Evolutionary conservation across 2,888 invertebrate species (phyloP).

Genomic region (Himalopsyche tibetana): DNA sequence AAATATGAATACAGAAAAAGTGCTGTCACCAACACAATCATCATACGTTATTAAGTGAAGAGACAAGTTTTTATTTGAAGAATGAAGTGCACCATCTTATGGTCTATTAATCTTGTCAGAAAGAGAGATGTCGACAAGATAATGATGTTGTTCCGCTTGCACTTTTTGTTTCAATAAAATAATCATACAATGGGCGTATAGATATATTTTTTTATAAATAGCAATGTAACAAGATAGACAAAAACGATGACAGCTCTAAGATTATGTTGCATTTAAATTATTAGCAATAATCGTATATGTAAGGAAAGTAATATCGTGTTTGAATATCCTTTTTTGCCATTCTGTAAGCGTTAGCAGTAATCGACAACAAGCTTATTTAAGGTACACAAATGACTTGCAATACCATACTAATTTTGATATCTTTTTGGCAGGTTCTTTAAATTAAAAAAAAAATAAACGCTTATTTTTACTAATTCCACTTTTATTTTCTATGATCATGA

Average conservation of each 20-base stretch:
- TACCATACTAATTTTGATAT: too few species aligned
- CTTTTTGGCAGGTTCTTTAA: too few species aligned
- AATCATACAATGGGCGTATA: not conserved
- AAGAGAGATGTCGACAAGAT: not conserved
- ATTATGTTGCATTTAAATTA: not conserved
- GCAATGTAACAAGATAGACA: not conserved
- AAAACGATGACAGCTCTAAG: not conserved
- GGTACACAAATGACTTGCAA: too few species aligned
- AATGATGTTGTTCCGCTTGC: slow-evolving; percentile 18
- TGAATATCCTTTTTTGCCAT: too few species aligned
- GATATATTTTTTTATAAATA: not conserved
- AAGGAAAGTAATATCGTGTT: too few species aligned
- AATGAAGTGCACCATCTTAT: not conserved
- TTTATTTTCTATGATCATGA: too few species aligned
- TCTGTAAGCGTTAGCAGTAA: too few species aligned
- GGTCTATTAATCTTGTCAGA: slow-evolving; percentile 5
- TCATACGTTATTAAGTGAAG: not conserved
- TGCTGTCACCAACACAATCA: not conserved
- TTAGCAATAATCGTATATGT: too few species aligned
- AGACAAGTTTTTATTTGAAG: not conserved
- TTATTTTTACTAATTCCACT: too few species aligned
- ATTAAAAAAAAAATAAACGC: too few species aligned
- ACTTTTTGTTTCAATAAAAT: slow-evolving; percentile 2
- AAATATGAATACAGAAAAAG: too few species aligned
- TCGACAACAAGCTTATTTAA: too few species aligned